phyloP scores from a whole-genome alignment of 1,140 invertebrate genomes.

The Portunus trituberculatus region DNA sequence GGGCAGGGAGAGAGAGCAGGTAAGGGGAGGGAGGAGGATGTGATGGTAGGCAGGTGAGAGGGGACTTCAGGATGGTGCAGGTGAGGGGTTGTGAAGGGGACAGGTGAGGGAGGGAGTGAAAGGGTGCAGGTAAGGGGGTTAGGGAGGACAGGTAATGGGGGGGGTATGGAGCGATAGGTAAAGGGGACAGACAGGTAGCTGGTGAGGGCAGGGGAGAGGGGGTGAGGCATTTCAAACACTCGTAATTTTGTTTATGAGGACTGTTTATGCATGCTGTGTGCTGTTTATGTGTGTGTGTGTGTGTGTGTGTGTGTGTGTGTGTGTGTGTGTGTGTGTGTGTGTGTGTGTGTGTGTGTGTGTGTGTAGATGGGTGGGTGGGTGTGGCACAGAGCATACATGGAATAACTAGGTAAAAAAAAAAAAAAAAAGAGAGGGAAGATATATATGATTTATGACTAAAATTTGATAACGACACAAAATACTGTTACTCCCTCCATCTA shows the following conservation, averaged over 20 bases:
- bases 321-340: not conserved
- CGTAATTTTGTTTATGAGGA: slow-evolving; percentile 23
- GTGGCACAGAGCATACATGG: not conserved
- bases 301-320: slow-evolving; percentile 15
- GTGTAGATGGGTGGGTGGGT: not conserved
- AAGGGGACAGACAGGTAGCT: too few species aligned
- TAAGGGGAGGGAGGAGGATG: not conserved
- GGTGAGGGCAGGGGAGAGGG: too few species aligned
- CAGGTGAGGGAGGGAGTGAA: not conserved
- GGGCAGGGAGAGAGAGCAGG: not conserved
- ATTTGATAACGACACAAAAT: too few species aligned
- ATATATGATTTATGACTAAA: too few species aligned
- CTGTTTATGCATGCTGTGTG: not conserved
- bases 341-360: not conserved
- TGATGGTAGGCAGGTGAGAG: too few species aligned
- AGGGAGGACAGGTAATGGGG: not conserved
- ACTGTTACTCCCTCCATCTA: too few species aligned
- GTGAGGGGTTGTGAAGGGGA: not conserved
- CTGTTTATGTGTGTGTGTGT: not conserved
- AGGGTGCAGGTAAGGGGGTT: not conserved
- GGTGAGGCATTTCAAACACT: not conserved
- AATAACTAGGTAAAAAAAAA: not conserved
- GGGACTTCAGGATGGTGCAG: too few species aligned
- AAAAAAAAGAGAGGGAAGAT: too few species aligned
- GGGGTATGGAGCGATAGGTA: too few species aligned